A percentile compares a stretch with the other conserved stretches of the same genome.
phyloP scores from a whole-genome alignment of 2,888 invertebrate species.

The Cheilosia urbana region DNA sequence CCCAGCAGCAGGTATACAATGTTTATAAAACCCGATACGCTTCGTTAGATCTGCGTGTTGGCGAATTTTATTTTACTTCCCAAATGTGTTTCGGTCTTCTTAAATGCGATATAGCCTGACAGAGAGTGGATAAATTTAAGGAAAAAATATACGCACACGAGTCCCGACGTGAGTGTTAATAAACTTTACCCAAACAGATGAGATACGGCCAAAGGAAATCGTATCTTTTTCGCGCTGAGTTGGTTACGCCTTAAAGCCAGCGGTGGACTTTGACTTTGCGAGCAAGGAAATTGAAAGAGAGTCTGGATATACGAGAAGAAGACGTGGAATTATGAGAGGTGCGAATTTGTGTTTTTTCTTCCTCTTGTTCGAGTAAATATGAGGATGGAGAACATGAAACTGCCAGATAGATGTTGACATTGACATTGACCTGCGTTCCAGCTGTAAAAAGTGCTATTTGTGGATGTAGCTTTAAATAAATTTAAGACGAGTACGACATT shows the following conservation, averaged over 20 bases:
- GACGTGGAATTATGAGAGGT: constrained; percentile 20
- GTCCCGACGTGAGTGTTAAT: constrained; percentile 40
- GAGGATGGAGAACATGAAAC: constrained; percentile 24
- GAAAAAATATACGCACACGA: constrained; percentile 28
- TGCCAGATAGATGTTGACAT: constrained; percentile 54
- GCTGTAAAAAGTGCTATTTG: constrained; percentile 8
- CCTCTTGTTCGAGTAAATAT: not conserved
- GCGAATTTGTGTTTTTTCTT: constrained; percentile 25
- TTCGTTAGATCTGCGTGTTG: constrained; percentile 66
- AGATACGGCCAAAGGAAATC: constrained; percentile 49
- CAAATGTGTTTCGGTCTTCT: constrained; percentile 36
- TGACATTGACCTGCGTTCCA: constrained; percentile 53
- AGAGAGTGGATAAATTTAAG: constrained; percentile 14
- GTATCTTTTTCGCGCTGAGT: constrained; percentile 35
- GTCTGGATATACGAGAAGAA: not conserved
- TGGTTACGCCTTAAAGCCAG: constrained; percentile 31
- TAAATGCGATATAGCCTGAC: constrained; percentile 19
- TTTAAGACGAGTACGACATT: not conserved
- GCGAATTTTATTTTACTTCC: constrained; percentile 41
- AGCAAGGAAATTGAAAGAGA: not conserved
- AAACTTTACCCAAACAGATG: constrained; percentile 45
- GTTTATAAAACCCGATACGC: constrained; percentile 46
- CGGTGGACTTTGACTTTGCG: constrained; percentile 5
- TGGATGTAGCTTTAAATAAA: not conserved
- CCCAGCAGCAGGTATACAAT: constrained; percentile 37